Evolutionary conservation across 2,888 invertebrate species (phyloP).

Genomic region (Netelia virgata): DNA sequence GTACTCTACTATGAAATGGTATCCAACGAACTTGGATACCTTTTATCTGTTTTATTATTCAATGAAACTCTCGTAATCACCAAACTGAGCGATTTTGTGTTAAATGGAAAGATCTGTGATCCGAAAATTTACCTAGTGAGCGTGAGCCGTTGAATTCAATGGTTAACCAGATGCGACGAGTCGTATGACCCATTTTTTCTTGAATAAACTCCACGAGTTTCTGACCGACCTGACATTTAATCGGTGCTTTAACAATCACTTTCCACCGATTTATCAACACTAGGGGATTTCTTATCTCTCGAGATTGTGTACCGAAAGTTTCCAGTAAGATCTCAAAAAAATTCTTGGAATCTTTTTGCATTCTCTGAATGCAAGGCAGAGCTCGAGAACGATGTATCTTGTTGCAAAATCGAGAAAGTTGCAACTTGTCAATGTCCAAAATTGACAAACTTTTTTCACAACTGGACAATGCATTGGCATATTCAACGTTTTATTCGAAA

Average conservation of each 20-base stretch:
- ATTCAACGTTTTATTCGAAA: background rate
- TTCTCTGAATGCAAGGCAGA: background rate
- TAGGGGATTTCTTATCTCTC: background rate
- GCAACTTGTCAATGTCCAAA: background rate
- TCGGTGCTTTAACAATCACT: background rate
- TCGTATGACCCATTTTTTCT: background rate
- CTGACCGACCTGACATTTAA: background rate
- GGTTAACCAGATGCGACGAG: background rate
- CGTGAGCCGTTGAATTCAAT: background rate
- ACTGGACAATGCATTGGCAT: background rate
- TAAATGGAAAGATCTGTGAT: background rate
- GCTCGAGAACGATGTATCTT: background rate
- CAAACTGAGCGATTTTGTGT: background rate
- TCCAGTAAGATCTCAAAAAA: background rate
- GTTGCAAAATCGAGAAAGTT: background rate
- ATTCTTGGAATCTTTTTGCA: background rate
- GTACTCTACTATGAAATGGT: background rate
- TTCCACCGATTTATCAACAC: background rate
- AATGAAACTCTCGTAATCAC: background rate
- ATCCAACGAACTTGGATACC: background rate
- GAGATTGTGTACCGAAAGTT: background rate
- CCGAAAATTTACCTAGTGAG: background rate
- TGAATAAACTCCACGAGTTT: background rate
- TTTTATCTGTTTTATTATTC: background rate
- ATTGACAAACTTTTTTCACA: background rate